Percentiles rank a stretch among this genome's conserved stretches.
phyloP scores from a whole-genome alignment of 2,113 vertebrate genomes.

The Myrmecophaga tridactyla region DNA sequence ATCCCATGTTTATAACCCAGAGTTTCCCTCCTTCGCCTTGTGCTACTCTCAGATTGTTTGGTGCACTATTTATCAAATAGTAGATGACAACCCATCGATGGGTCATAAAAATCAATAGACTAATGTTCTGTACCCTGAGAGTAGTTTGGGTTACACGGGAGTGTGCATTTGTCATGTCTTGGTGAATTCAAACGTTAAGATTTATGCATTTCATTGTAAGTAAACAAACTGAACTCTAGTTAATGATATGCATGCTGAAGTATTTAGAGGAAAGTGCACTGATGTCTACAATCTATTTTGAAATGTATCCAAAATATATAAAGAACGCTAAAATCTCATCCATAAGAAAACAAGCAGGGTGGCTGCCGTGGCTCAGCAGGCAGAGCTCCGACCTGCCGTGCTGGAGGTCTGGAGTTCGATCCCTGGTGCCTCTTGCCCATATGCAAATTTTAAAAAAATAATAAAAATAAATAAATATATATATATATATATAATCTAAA shows the following conservation, averaged over 20 bases:
- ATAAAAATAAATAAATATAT: no score
- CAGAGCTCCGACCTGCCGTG: no score
- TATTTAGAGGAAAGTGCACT: not conserved
- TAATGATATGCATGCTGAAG: not conserved
- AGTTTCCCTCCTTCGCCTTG: not conserved
- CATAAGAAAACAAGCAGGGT: not conserved
- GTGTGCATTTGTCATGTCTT: not conserved
- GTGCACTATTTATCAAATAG: not conserved
- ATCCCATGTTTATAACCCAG: not conserved
- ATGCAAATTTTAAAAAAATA: no score
- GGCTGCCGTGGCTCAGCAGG: no score
- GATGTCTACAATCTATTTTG: not conserved
- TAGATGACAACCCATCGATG: not conserved
- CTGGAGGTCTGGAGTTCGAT: no score
- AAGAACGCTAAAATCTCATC: not conserved
- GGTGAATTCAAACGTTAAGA: not conserved
- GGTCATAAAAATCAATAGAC: not conserved
- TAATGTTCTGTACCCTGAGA: not conserved
- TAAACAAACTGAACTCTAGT: not conserved
- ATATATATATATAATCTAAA: no score
- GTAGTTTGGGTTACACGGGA: not conserved
- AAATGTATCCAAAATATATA: slow-evolving; percentile 11
- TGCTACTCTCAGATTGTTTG: not conserved
- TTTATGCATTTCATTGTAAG: not conserved
- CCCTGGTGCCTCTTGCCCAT: no score